Evolutionary conservation across 92 coral and sea anemone species (phyloP), one percentile per base, ranked within the genome.

Genomic region (Epizoanthus ramosus): DNA sequence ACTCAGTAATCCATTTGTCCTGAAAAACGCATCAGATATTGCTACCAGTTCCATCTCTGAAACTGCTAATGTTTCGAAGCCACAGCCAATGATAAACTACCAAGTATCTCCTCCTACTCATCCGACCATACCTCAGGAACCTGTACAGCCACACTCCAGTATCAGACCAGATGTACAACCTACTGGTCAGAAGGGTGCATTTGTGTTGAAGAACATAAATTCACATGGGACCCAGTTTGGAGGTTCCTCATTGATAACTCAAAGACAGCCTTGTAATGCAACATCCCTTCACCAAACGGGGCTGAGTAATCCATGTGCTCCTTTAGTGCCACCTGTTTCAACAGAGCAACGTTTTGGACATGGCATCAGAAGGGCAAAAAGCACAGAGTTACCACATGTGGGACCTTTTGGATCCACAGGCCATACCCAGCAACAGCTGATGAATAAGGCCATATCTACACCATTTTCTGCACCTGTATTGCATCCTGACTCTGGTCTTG

Each of bases 391-490:
- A 54, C 75, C 50, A 7, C 8, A 52, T 19, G 39, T 43, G 24
- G 37, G 19, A 39, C 64, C 50, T 28, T 31, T 25, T 18, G 74
- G 54, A 57, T 41, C 56, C 17, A 28, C 15, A 60, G 71, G 43
- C 5, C 82, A 41, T 39, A 5, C 35, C 35, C 82, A 76, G 57
- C 81, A 66, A 69, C 33, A 59, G 61, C 65, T 54, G 12, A 47
- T 17, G 25, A n/a, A 6, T 22, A 56, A 56, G 41, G 57, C 17
- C 13, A 16, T 74, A 17, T 57, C 71, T 22, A 81, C 53, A 25
- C 57, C 88, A 8, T 89, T 63, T 14, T 92, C 96, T 45, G 96
- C 96, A 18, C 96, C 96, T 14, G 87, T 83, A 6, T 60, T 70
- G 33, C 79, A 84, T 22, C 12, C 80, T 16, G 68, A n/a, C 16